Evolutionary conservation across 2,888 invertebrate genomes (phyloP), one percentile per base, ranked within the genome.

Genomic region (Phyllotreta cruciferae): DNA sequence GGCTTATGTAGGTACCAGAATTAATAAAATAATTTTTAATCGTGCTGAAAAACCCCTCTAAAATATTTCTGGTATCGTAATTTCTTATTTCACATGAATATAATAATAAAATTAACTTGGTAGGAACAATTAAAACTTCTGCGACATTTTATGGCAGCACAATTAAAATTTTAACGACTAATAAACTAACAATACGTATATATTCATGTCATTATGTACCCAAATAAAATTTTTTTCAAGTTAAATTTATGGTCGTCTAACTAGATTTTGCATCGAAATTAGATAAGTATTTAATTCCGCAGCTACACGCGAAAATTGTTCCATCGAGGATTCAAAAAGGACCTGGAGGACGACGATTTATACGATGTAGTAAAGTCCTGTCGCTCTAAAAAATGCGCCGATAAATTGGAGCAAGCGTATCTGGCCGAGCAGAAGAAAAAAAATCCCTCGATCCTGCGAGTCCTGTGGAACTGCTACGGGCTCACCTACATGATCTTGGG

Each of bases 261-360:
- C 45, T 14, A n/a, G 6, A 8, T 42, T 44, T 44, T 4, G 1
- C 24, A 24, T 45, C 11, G 2, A 8, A 45, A 8, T 5, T 11
- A 8, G 41, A 41, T 41, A 41, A 10, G n/a, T 41, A 5, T n/a
- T 41, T 41, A 13, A 9, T 3, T 7, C 54, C 80, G 58, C 78
- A 90, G 90, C 76, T 91, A 89, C 86, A 85, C 89, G 0, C 79
- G 87, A 57, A 86, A 86, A 67, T 84, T 87, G 4, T 90, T 91
- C 73, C 85, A 85, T 76, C 86, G 85, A 78, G 90, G 90, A 4
- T 71, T 68, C 41, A 85, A 81, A 60, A 83, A 86, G 24, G 89
- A 89, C 70, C 83, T 91, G 45, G 85, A 86, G 71, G 84, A 86
- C 45, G 82, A 84, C 45, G 88, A 88, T 73, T 76, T 89, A n/a